A percentile compares a stretch with the other conserved stretches of the same genome.
Evolutionary conservation across 1,140 invertebrate genomes (phyloP).

Genomic region (Drosophila chauvacae): DNA sequence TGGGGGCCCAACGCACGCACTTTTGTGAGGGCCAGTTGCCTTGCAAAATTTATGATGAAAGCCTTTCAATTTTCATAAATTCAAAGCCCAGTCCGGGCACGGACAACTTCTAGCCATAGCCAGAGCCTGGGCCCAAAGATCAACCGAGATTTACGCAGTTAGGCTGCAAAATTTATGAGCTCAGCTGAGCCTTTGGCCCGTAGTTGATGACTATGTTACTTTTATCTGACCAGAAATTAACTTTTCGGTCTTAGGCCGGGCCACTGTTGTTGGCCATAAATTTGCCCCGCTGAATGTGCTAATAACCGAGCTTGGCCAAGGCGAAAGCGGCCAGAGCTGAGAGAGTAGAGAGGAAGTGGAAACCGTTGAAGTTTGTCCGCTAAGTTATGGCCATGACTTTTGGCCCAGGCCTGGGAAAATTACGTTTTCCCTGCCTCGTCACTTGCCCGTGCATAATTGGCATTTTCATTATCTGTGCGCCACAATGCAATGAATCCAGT

Average conservation of each 20-base stretch:
- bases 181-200: constrained; percentile 44
- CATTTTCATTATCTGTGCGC: constrained; percentile 41
- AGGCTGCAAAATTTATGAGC: constrained; percentile 63
- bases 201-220: constrained; percentile 62
- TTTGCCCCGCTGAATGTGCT: constrained; percentile 54
- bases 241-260: constrained; percentile 42
- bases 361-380: constrained; percentile 42
- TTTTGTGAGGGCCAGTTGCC: constrained; percentile 22
- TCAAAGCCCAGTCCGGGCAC: constrained; percentile 5
- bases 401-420: constrained; percentile 33
- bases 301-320: constrained; percentile 44
- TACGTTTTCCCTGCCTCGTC: neutral
- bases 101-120: constrained; percentile 18
- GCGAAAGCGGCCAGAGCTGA: constrained; percentile 15
- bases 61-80: constrained; percentile 70
- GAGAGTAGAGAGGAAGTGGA: constrained; percentile 19
- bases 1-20: constrained; percentile 23
- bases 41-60: constrained; percentile 66
- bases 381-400: constrained; percentile 36
- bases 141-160: constrained; percentile 67
- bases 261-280: constrained; percentile 45
- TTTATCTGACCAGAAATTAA: constrained; percentile 67
- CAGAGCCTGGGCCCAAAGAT: constrained; percentile 30
- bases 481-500: constrained; percentile 34
- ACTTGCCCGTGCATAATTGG: constrained; percentile 26